Evolutionary conservation across 1,140 invertebrate species (phyloP), one percentile per base, ranked within the genome.

Genomic region (Helicoverpa zea): DNA sequence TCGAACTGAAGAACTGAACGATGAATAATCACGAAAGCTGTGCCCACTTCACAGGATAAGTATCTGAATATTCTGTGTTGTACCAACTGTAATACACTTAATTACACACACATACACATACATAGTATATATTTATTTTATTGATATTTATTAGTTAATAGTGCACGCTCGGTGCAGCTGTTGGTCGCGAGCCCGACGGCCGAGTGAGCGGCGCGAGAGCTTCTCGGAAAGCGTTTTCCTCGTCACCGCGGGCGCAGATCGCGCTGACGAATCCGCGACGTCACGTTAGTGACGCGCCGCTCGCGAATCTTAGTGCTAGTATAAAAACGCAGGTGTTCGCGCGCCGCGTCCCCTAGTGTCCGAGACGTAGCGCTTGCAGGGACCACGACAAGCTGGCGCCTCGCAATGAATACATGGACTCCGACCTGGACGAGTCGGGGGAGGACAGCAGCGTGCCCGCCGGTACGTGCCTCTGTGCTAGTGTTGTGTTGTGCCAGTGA

Each of bases 171-270:
- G 30, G 43, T 47, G 49, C 49, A 47, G 75, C 43, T 23, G 23
- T 23, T 23, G 23, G 23, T 23, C 23, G 23, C 23, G 23, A 23
- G 23, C 23, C 1, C 23, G 23, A 23, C 23, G 23, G 23, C 23
- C 23, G 23, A 23, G 23, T 23, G 23, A 23, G 79, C 76, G 75
- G 43, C 76, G 61, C 74, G 66, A 47, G 56, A 89, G 88, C 87
- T 94, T 94, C 93, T 85, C 86, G 87, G 93, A 94, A 94, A 89
- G 88, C 93, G 92, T 94, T 94, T 94, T 94, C 93, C 93, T 94
- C 86, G 88, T 92, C 84, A 87, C 83, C 73, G 70, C 61, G 81
- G 51, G n/a, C 56, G 16, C 29, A 73, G 64, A 83, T 74, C 74
- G 74, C 82, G 84, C 66, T 90, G 88, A 89, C 89, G 90, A 87